Conservation (phyloP, 2,797 vertebrate genomes). For the Emydoidea blandingii region DNA sequence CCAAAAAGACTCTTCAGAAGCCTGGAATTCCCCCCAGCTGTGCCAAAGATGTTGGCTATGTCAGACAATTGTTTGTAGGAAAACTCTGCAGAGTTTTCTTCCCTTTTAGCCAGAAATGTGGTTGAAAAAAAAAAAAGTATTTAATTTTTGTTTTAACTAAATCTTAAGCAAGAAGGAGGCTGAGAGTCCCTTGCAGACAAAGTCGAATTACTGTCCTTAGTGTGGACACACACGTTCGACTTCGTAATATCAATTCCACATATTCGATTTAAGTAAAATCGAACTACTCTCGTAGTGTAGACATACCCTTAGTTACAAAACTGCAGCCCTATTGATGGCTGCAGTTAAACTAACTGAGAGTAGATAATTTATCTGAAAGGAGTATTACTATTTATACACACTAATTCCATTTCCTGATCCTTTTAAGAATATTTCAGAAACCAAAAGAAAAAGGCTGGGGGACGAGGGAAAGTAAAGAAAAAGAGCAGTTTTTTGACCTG, state of each 20-base stretch:
- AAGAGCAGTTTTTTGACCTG: background rate
- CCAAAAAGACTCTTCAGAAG: background rate
- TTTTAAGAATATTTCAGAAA: background rate
- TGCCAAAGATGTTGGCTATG: fast-evolving
- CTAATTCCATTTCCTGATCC: no score
- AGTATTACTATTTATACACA: background rate
- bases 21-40: conserved; percentile 27
- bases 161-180: background rate
- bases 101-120: background rate
- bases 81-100: background rate
- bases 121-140: background rate
- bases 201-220: no score
- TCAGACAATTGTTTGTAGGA: background rate
- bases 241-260: no score
- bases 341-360: background rate
- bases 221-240: no score
- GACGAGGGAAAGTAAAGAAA: background rate
- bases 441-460: background rate
- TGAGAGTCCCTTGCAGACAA: conserved; percentile 13
- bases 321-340: background rate
- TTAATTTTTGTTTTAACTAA: conserved; percentile 18
- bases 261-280: no score
- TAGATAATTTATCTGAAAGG: background rate
- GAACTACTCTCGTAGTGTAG: no score
- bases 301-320: background rate